Base-by-base conservation (phyloP, 2,888 invertebrate species). In the Amphipyra tragopoginis region DNA sequence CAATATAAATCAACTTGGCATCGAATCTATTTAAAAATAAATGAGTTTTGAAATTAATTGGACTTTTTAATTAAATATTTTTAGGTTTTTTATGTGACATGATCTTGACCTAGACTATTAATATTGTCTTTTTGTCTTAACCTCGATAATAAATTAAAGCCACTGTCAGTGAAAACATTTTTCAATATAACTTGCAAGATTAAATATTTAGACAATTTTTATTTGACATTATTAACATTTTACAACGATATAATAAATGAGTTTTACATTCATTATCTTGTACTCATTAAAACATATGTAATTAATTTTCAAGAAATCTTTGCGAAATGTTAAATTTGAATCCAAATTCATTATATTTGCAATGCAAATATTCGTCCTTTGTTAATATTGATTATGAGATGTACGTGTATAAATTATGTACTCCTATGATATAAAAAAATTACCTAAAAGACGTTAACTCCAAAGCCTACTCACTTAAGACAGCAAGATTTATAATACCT, bases 321-420 rank as follows among this genome's bases (percentile, higher is more conserved):
- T 34, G n/a, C 40, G 44, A 39, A 21, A 53, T 29, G 45, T 52
- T 63, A 29, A 47, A 54, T 47, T 43, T 9, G 15, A 51, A 40
- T 64, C 29, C 3, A 13, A 64, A 64, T 64, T 43, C 7, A 39
- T 55, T 6, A 1, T 15, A 64, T 67, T 64, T 48, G 39, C 42
- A 58, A 29, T 65, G 44, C 49, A 58, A 65, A 68, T 71, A 40
- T 55, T 64, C 13, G 34, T 63, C 55, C 45, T 67, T 55, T 39
- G 42, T 50, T 34, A 63, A 66, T 66, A 71, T 70, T 67, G 34
- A 13, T 29, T 47, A 29, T 51, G 9, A 39, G 34, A 51, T 39
- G 34, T 39, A 14, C 39, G 13, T 47, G 33, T 42, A 51, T 40
- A 43, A 49, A 47, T 50, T n/a, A 50, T 67, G 43, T 43, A 21